phyloP scores from a whole-genome alignment of 2,113 vertebrate genomes.

The Burhinus bistriatus region DNA sequence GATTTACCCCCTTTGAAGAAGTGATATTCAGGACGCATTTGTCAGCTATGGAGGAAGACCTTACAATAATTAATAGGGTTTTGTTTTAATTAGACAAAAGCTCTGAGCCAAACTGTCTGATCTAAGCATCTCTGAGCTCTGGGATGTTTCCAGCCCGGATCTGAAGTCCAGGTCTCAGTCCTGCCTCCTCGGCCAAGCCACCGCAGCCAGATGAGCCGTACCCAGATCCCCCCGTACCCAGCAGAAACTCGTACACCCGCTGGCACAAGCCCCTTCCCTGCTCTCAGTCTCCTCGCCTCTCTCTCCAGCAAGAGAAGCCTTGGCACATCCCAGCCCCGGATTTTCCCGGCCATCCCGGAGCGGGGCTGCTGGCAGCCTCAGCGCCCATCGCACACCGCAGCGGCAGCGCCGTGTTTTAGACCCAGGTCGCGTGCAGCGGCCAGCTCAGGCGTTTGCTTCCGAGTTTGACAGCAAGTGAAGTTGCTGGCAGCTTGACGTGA shows the following conservation, averaged over 20 bases:
- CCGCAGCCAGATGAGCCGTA: not conserved
- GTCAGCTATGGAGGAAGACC: not conserved
- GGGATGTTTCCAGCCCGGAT: not conserved
- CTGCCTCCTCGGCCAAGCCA: not conserved
- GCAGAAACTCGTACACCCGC: not conserved
- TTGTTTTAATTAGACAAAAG: not conserved
- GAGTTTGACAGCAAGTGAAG: not conserved
- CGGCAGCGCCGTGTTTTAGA: accelerated
- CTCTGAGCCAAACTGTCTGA: not conserved
- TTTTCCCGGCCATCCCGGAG: accelerated
- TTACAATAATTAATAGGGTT: not conserved
- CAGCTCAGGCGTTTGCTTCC: not conserved
- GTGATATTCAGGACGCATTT: not conserved
- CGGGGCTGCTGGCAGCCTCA: not conserved
- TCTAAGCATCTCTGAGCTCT: not conserved
- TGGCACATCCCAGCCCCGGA: accelerated
- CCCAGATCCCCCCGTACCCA: not conserved
- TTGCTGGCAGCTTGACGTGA: not conserved
- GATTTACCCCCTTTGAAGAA: not conserved
- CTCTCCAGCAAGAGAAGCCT: not conserved
- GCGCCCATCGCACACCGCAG: not conserved
- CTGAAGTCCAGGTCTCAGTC: not conserved
- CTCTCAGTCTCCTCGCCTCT: not conserved
- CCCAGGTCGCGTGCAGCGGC: not conserved
- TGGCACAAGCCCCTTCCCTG: not conserved